Percentiles rank a stretch among this genome's conserved stretches.
Conservation (phyloP, 2,797 vertebrate species). For the Eospalax fontanierii region DNA sequence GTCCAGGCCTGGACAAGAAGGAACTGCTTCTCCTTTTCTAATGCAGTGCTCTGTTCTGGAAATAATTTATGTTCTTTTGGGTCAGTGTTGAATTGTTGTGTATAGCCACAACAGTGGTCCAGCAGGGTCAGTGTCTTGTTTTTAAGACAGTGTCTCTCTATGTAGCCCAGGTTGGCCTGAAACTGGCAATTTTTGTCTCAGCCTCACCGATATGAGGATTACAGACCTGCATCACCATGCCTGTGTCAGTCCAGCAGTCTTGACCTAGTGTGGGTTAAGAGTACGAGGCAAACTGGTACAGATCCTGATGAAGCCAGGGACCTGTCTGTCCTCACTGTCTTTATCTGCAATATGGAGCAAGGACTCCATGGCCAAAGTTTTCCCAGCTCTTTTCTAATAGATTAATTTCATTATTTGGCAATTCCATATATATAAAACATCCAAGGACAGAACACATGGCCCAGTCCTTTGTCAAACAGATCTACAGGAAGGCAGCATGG, state of each 20-base stretch:
- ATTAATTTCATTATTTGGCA: neutral
- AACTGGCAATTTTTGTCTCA: neutral
- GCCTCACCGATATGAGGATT: neutral
- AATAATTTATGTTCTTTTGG: neutral
- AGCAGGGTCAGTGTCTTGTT: neutral
- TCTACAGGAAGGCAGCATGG: too few relatives aligned
- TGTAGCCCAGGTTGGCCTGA: too few relatives aligned
- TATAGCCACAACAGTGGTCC: accelerated
- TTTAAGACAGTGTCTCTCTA: neutral
- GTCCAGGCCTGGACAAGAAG: too few relatives aligned
- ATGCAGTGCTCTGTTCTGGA: accelerated
- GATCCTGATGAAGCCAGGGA: accelerated
- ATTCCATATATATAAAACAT: neutral
- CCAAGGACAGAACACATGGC: too few relatives aligned
- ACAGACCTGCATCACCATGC: too few relatives aligned
- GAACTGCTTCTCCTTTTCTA: neutral
- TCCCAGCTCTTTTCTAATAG: too few relatives aligned
- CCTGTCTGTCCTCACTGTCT: accelerated
- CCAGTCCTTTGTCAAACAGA: too few relatives aligned
- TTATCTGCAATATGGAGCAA: accelerated
- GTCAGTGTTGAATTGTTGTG: neutral
- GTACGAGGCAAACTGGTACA: accelerated
- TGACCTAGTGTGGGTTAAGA: neutral
- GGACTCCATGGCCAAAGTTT: too few relatives aligned
- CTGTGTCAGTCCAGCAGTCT: neutral